These are phyloP conservation scores for Nemapogon koenigi DNA, from an alignment of 2,888 invertebrate species.

Conservation along the genomic window DNA sequence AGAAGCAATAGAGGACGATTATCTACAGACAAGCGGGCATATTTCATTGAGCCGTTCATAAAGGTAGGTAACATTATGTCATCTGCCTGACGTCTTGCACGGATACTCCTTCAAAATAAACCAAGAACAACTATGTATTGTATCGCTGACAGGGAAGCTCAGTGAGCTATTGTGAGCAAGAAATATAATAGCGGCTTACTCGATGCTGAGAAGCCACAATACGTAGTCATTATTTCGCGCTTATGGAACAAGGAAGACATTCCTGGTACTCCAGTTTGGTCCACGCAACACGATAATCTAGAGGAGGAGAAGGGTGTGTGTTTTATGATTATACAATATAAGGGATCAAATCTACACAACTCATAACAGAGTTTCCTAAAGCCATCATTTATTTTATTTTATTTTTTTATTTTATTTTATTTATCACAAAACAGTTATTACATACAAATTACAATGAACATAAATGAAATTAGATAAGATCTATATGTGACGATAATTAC, in stretches of 20 bases:
- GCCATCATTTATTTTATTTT: too few species aligned
- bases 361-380: too few species aligned
- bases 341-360: too few species aligned
- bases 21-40: constrained; percentile 1
- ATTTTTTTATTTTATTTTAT: too few species aligned
- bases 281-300: too few species aligned
- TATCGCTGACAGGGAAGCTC: constrained; percentile 53
- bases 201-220: constrained; percentile 48
- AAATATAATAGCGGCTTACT: constrained; percentile 58
- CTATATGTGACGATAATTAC: too few species aligned
- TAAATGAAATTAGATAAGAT: too few species aligned
- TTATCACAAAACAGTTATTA: too few species aligned
- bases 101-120: constrained; percentile 37
- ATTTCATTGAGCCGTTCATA: constrained; percentile 25
- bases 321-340: too few species aligned
- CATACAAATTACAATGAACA: too few species aligned
- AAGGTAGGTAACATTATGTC: constrained; percentile 42
- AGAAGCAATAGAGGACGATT: neutral
- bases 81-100: constrained; percentile 36
- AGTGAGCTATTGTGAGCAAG: constrained; percentile 46
- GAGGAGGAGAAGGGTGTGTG: too few species aligned
- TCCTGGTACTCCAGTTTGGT: constrained; percentile 24
- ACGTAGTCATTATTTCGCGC: constrained; percentile 48
- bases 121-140: constrained; percentile 50
- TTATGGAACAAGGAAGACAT: constrained; percentile 30